Evolutionary conservation across 1,140 invertebrate genomes (phyloP), one percentile per base, ranked within the genome.

Genomic region (Microplitis demolitor): DNA sequence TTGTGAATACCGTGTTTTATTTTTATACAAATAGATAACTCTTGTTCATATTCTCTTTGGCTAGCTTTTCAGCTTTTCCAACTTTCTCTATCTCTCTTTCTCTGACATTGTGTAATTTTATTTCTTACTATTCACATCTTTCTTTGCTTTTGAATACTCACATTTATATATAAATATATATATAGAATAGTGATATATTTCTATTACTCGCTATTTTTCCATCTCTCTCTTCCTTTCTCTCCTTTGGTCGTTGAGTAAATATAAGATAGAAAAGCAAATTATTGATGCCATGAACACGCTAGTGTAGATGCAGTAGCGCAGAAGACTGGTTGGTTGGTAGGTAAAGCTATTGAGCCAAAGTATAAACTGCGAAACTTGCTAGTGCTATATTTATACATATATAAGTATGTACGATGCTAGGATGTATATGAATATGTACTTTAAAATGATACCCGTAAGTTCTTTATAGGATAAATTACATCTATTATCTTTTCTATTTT

Each of bases 201-300:
- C 60, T 33, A 35, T 35, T 31, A 33, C 60, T 61, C 24, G 24
- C 24, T 24, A 24, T 24, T 24, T 24, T 61, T 66, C 56, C 53
- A n/a, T 66, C 71, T 51, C 33, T 67, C 14, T 37, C 39, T 33
- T 34, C 45, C 58, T 71, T 51, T 63, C 54, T 37, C 16, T 24
- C 37, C 11, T n/a, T 62, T 67, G 11, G 50, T 63, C 53, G 64
- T 67, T 56, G 50, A 60, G 69, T 63, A 71, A 71, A 71, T 71
- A 63, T 60, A 45, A 64, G 69, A 71, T 71, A 71, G 69, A 69
- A 54, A 71, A 50, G 60, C 39, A 60, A 71, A 71, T 71, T 71
- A 71, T 71, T 71, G 69, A 71, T 71, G 61, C 69, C 69, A 16
- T 34, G 60, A 71, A 53, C 53, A 69, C 67, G 35, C 33, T 60